A percentile compares a stretch with the other conserved stretches of the same genome.
These are phyloP conservation scores for Syngnathus scovelli DNA, from an alignment of 2,113 vertebrate species.

Conservation along the genomic window DNA sequence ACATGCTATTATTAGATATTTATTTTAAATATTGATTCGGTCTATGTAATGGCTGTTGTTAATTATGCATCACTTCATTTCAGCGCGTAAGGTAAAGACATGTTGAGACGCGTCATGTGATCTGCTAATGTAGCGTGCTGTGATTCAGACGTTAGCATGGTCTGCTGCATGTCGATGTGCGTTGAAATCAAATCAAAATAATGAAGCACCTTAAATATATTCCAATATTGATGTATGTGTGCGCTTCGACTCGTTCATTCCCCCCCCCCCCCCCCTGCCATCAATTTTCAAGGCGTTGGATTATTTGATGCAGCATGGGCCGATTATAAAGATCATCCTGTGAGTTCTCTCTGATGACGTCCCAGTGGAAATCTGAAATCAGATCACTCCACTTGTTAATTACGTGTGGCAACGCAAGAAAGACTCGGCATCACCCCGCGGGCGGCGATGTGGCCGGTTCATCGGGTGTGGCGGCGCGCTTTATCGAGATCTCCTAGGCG, in stretches of 20 bases:
- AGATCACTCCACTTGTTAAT: conserved; percentile 65
- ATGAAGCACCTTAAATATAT: too few species aligned
- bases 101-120: conserved; percentile 10
- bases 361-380: conserved; percentile 58
- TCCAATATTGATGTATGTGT: not conserved
- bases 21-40: conserved; percentile 50
- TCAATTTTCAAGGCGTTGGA: conserved; percentile 33
- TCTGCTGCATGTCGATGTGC: not conserved
- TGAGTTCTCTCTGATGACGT: conserved; percentile 49
- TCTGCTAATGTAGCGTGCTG: not conserved
- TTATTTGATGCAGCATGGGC: conserved; percentile 26
- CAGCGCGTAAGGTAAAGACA: conserved; percentile 40
- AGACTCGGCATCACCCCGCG: conserved; percentile 28
- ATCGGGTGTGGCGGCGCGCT: conserved; percentile 36
- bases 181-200: too few species aligned
- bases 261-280: not conserved
- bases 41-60: conserved; percentile 40
- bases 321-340: conserved; percentile 46
- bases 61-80: conserved; percentile 58
- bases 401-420: conserved; percentile 47
- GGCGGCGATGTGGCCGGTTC: conserved; percentile 1
- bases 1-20: conserved; percentile 43
- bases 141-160: not conserved
- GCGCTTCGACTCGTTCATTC: not conserved
- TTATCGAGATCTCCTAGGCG: conserved; percentile 68